phyloP scores from a whole-genome alignment of 1,140 invertebrate genomes.

The Temnothorax nylanderi region DNA sequence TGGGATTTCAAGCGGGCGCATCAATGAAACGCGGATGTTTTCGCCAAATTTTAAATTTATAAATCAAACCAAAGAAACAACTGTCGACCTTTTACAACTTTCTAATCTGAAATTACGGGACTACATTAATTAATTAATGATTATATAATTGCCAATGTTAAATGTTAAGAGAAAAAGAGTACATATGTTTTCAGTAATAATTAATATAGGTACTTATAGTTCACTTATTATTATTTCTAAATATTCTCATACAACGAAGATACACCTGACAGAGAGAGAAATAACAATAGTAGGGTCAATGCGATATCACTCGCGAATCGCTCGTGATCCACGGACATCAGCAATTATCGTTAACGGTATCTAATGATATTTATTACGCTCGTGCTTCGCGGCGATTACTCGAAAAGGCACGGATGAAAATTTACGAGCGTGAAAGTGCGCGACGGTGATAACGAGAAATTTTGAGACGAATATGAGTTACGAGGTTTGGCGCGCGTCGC shows the following conservation, averaged over 20 bases:
- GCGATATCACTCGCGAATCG: constrained; percentile 28
- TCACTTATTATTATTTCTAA: background rate
- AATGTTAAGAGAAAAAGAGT: background rate
- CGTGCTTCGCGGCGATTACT: constrained; percentile 45
- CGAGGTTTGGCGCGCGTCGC: constrained; percentile 19
- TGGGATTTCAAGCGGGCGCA: constrained; percentile 65
- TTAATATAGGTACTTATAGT: background rate
- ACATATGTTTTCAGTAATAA: background rate
- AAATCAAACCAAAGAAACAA: background rate
- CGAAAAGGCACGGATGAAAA: constrained; percentile 30
- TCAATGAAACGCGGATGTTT: background rate
- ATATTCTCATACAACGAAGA: background rate
- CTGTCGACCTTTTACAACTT: background rate
- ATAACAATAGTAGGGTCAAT: constrained; percentile 1
- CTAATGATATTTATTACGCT: constrained; percentile 52
- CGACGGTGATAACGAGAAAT: constrained; percentile 50
- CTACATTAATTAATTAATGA: background rate
- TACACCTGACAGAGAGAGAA: background rate
- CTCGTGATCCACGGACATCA: constrained; percentile 41
- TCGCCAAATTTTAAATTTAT: constrained; percentile 20
- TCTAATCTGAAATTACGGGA: background rate
- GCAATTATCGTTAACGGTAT: constrained; percentile 47
- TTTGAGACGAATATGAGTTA: constrained; percentile 50
- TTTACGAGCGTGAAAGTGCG: constrained; percentile 50
- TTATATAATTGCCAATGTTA: background rate